Base-by-base conservation (phyloP, 2,888 invertebrate genomes). In the Fragum sueziense region DNA sequence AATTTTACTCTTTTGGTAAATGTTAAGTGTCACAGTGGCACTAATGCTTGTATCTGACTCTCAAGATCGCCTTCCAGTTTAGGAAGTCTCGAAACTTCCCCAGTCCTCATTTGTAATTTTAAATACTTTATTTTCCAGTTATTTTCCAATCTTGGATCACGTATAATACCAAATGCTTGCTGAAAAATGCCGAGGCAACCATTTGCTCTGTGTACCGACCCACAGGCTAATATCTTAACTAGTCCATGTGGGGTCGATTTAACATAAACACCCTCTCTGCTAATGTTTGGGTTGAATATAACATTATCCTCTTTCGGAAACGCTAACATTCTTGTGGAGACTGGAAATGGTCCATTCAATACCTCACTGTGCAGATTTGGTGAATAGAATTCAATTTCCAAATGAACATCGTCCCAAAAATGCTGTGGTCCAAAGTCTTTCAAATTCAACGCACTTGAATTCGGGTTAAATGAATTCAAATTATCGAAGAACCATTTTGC, bases 91-190 rank as follows among this genome's bases (percentile, higher is more conserved):
- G 72, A 77, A 1, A 85, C 80, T 61, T 76, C 71, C 9, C 83
- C 69, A 47, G 81, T 82, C 54, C 76, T 69, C 52, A 90, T 71
- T 57, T 86, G 85, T 17, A 90, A 70, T 69, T 85, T 85, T 7
- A 94, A 94, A n/a, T 93, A 94, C 90, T 95, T 96, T 29, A 96
- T 94, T 92, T 95, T 96, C 95, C 95, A 96, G 89, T 95, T 95
- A 88, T 95, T 95, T n/a, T 94, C 93, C 34, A 93, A 91, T 69
- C 93, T 94, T 0, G 96, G 95, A 91, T 96, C 96, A 79, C 95
- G 94, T 29, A 95, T 93, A 54, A 96, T 92, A 1, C 95, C 95
- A 92, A 96, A 96, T 61, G 94, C 93, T 87, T 95, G 95, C 88
- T 96, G 95, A 90, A 96, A 96, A 37, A 95, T 92, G 1, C 96